Base-by-base conservation (phyloP, 2,888 invertebrate species). In the Rosalia funebris region DNA sequence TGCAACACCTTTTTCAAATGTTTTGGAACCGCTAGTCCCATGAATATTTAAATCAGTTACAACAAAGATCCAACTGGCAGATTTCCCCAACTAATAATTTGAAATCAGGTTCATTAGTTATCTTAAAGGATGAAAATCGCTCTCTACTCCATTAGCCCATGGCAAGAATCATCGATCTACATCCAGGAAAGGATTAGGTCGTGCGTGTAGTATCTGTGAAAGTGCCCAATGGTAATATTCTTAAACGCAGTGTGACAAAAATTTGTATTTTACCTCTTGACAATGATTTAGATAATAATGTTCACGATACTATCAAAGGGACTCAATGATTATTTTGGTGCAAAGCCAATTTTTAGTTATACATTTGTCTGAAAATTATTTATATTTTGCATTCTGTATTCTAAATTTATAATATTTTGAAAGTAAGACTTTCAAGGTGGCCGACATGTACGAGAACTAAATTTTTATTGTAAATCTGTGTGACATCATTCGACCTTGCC, bases 141-240 rank as follows among this genome's bases (percentile, higher is more conserved):
- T 41, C 60, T 12, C 58, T 60, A 12, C 37, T 48, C n/a, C 52
- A 44, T 2, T 63, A 48, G 63, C 52, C 59, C 4, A 34, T 63
- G 42, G 57, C 53, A 9, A 20, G 63, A 11, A 42, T n/a, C 11
- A n/a, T 25, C 0, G 41, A 53, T 1, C 15, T 50, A 2, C 57
- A 54, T 36, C 44, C 41, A 1, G 63, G 57, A 31, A 9, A 10
- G 1, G 63, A 63, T 9, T 15, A 50, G n/a, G 20, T 57, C 3
- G 41, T 58, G 1, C 44, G 56, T n/a, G 59, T 62, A 11, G 58
- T 52, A 34, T 62, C 59, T 1, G 62, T 62, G 15, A 47, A 48
- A 4, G 17, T 62, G 25, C 19, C 62, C 2, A 62, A 19, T 25
- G 62, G 53, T n/a, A 37, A 10, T 25, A 20, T 62, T 32, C 52